Evolutionary conservation across 2,888 invertebrate genomes (phyloP), one percentile per base, ranked within the genome.

Genomic region (Oxycera nigricornis): DNA sequence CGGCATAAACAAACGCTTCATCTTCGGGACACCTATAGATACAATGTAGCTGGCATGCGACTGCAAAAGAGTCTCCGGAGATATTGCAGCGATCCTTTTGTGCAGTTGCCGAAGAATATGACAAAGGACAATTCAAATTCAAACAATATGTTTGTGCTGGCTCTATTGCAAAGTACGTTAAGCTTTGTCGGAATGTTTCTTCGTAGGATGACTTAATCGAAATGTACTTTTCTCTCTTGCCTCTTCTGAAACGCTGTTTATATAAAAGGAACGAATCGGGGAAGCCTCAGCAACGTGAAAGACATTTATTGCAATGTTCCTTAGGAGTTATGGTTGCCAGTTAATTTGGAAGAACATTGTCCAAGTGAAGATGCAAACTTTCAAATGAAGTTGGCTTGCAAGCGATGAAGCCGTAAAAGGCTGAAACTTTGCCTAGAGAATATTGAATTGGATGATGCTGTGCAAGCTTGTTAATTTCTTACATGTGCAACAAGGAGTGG

Each of bases 371-470:
- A 50, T n/a, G 17, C 50, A 50, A 50, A 50, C 14, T 50, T 50
- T 50, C 17, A n/a, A 50, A 50, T 50, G 9, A 50, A 50, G 50
- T 50, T 50, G n/a, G n/a, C n/a, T n/a, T n/a, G 4, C 4, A 7
- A 14, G 17, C 50, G 9, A 14, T 50, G 50, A 14, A n/a, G 50
- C n/a, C 50, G 50, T 50, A 50, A 50, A 14, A n/a, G 50, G 11
- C 17, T 50, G 17, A 6, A 50, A 50, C 14, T 50, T 50, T 50
- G 17, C 50, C 50, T 4, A 39, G 3, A 17, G 17, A 11, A 55
- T n/a, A 55, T 55, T 55, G 20, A 55, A 55, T 55, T 55, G 17
- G 17, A 55, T 22, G 55, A n/a, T n/a, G 24, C 22, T 55, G 55
- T 17, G 55, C 11, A 11, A 55, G 24, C 11, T 14, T 55, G 22